Percentiles rank a stretch among this genome's conserved stretches.
These are phyloP conservation scores for Cosmia trapezina DNA, from an alignment of 2,888 invertebrate genomes.

Conservation along the genomic window DNA sequence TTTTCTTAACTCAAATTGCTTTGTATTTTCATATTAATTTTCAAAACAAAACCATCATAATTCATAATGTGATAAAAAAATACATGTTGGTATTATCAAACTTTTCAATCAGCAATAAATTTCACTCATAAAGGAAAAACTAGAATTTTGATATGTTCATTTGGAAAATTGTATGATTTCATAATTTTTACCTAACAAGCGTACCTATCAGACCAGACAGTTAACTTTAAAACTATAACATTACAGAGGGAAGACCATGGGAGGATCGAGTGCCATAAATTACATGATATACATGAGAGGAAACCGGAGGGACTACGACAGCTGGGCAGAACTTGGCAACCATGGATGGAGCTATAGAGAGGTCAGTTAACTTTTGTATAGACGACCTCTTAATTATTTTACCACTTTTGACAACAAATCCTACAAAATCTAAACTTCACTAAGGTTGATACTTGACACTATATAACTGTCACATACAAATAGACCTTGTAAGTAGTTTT, in stretches of 20 bases:
- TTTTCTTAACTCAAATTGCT: background rate
- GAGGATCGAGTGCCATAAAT: slow-evolving; percentile 92
- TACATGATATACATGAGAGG: slow-evolving; percentile 92
- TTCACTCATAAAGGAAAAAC: background rate
- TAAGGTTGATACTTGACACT: no score
- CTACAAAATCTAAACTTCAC: no score
- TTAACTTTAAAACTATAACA: slow-evolving; percentile 10
- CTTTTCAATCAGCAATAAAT: background rate
- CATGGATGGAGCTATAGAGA: slow-evolving; percentile 92
- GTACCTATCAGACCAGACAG: background rate
- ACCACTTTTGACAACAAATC: no score
- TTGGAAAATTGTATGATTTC: slow-evolving; percentile 31
- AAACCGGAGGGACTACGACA: slow-evolving; percentile 91
- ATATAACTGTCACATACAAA: no score
- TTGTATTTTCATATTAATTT: background rate
- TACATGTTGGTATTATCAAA: background rate
- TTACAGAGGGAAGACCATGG: slow-evolving; percentile 91
- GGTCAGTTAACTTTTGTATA: slow-evolving; percentile 68
- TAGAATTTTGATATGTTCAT: background rate
- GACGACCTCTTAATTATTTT: no score
- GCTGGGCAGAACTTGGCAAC: slow-evolving; percentile 92
- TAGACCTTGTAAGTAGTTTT: no score
- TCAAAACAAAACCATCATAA: background rate
- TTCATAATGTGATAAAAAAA: background rate
- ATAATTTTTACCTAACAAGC: slow-evolving; percentile 38